Evolutionary conservation across 1,140 invertebrate species (phyloP).

Genomic region (Drosophila leontia): DNA sequence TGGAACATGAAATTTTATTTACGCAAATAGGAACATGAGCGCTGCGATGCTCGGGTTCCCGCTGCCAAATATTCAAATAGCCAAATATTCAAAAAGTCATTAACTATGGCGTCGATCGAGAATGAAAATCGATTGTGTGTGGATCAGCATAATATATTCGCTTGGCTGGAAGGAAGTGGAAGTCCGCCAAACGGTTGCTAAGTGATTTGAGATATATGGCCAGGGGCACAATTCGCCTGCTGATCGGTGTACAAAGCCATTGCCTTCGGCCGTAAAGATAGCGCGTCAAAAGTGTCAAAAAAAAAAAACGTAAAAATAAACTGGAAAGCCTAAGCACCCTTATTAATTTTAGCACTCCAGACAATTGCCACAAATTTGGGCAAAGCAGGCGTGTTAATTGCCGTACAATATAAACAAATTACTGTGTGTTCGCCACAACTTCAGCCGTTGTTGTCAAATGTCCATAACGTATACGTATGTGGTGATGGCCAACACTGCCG

Average conservation of each 20-base stretch:
- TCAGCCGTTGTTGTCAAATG: slow-evolving; percentile 13
- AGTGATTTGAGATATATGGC: slow-evolving; percentile 16
- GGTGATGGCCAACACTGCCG: slow-evolving; percentile 32
- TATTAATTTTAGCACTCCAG: slow-evolving; percentile 77
- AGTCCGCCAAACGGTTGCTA: slow-evolving; percentile 18
- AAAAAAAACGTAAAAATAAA: slow-evolving; percentile 30
- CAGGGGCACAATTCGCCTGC: slow-evolving; percentile 37
- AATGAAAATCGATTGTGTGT: slow-evolving; percentile 40
- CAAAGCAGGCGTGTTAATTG: slow-evolving; percentile 79
- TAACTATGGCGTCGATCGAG: slow-evolving; percentile 21
- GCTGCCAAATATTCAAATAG: slow-evolving; percentile 20
- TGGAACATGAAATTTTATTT: slow-evolving; percentile 52
- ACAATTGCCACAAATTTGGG: slow-evolving; percentile 73
- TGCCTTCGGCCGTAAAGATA: slow-evolving; percentile 55
- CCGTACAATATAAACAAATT: slow-evolving; percentile 78
- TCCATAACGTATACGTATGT: background rate
- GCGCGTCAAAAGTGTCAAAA: slow-evolving; percentile 59
- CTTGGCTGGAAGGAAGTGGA: slow-evolving; percentile 5
- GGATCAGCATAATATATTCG: slow-evolving; percentile 36
- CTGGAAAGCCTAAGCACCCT: slow-evolving; percentile 60
- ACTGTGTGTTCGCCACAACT: slow-evolving; percentile 37
- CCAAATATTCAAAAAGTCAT: slow-evolving; percentile 21
- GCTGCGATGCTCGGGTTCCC: slow-evolving; percentile 26
- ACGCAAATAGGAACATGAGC: slow-evolving; percentile 50
- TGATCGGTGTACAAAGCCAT: slow-evolving; percentile 41